Evolutionary conservation across 2,113 vertebrate genomes (phyloP), one percentile per base, ranked within the genome.

Genomic region (Chascanopsetta lugubris): DNA sequence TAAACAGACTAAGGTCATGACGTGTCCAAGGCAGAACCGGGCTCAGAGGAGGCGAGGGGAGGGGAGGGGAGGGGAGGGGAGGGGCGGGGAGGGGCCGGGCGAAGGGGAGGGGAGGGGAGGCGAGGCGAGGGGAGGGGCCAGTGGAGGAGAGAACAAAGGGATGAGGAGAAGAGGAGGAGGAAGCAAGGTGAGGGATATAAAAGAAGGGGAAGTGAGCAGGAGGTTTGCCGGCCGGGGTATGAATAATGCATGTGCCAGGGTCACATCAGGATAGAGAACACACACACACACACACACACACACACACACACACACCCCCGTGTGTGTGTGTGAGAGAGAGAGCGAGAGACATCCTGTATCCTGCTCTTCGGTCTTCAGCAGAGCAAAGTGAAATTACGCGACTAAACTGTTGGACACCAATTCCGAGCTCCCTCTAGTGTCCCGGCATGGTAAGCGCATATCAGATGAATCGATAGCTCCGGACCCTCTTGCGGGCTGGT

Each of bases 1-100:
- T 64, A 69, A 79, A 79, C 62, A 73, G 63, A 72, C 59, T 58
- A 45, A 80, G 80, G 80, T 80, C 57, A 72, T 67, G 47, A 79
- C n/a, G 46, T 42, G 69, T 74, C 51, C 46, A 22, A 72, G 55
- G 59, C 36, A n/a, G n/a, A n/a, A n/a, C n/a, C n/a, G n/a, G n/a
- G 61, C 45, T 26, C 9, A 1, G 58, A 30, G 55, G 73, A 58
- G 40, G 58, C 50, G 65, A 47, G 66, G 45, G 30, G 13, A 50
- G 36, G 51, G 68, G 72, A n/a, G n/a, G n/a, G n/a, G n/a, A n/a
- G n/a, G n/a, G n/a, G n/a, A n/a, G n/a, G n/a, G n/a, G 38, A 46
- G 30, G 8, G 40, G 46, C 38, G 15, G 18, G 27, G 51, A 47
- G 42, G 26, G 55, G 66, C n/a, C n/a, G n/a, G n/a, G n/a, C n/a